Evolutionary conservation across 2,113 vertebrate species (phyloP).

Genomic region (Rhegmatorhina hoffmannsi): DNA sequence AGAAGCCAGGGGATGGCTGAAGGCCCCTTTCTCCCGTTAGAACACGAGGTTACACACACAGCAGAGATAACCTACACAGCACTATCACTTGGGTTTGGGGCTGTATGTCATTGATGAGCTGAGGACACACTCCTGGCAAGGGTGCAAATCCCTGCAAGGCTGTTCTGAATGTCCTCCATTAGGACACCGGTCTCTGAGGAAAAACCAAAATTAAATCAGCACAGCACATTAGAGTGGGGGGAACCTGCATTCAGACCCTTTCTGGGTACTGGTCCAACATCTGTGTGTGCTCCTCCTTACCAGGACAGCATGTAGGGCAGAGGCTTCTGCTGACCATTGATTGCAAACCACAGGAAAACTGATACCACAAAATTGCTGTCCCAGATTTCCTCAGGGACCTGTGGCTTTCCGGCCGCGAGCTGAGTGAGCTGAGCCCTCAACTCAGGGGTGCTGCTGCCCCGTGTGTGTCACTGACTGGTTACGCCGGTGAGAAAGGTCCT

Average conservation of each 20-base stretch:
- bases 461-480: rapidly evolving
- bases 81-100: too few species aligned
- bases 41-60: rapidly evolving
- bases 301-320: neutral
- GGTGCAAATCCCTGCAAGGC: neutral
- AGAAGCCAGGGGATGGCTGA: neutral
- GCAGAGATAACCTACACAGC: neutral
- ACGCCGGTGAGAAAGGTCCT: neutral
- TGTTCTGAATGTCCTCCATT: neutral
- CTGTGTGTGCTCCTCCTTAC: neutral
- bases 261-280: neutral
- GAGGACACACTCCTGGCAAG: neutral
- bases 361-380: neutral
- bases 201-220: neutral
- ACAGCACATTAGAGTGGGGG: neutral
- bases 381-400: neutral
- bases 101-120: rapidly evolving
- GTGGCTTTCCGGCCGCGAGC: rapidly evolving
- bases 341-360: neutral
- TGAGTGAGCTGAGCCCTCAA: rapidly evolving
- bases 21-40: neutral
- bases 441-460: neutral
- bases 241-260: rapidly evolving
- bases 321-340: neutral
- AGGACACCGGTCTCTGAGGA: too few species aligned